These are phyloP conservation scores for Apostichopus japonicus DNA, from an alignment of 35 echinoderm and acorn worm genomes.

Conservation along the genomic window DNA sequence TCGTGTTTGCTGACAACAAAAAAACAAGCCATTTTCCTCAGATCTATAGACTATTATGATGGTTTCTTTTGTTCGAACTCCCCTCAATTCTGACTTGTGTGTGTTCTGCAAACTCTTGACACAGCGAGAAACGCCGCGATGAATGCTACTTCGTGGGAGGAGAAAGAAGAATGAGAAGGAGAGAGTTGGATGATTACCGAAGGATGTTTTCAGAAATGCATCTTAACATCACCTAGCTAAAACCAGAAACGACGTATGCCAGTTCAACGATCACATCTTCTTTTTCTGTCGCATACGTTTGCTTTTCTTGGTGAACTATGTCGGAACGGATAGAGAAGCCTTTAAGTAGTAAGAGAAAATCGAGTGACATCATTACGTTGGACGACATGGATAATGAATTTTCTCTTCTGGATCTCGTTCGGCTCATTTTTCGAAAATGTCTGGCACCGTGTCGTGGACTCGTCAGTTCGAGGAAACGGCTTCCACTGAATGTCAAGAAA, in stretches of 20 bases:
- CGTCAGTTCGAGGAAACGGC: not conserved
- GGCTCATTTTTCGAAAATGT: conserved; percentile 11
- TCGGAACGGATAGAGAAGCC: not conserved
- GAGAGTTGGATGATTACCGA: no score
- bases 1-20: not conserved
- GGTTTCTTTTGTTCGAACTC: not conserved
- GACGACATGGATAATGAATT: conserved; percentile 11
- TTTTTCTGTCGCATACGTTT: not conserved
- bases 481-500: not conserved
- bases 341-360: not conserved
- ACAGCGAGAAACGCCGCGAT: not conserved
- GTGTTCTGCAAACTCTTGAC: not conserved
- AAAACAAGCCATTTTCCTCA: not conserved
- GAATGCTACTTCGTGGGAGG: not conserved
- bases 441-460: not conserved
- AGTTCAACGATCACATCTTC: no score
- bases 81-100: not conserved
- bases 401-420: not conserved
- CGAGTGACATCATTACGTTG: not conserved
- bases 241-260: no score
- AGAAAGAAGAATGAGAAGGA: not conserved
- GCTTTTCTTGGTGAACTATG: not conserved
- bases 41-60: not conserved
- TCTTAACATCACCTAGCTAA: no score
- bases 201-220: no score